A percentile compares a stretch with the other conserved stretches of the same genome.
Conservation (phyloP, 2,888 invertebrate genomes). For the Tipula vernalis region DNA sequence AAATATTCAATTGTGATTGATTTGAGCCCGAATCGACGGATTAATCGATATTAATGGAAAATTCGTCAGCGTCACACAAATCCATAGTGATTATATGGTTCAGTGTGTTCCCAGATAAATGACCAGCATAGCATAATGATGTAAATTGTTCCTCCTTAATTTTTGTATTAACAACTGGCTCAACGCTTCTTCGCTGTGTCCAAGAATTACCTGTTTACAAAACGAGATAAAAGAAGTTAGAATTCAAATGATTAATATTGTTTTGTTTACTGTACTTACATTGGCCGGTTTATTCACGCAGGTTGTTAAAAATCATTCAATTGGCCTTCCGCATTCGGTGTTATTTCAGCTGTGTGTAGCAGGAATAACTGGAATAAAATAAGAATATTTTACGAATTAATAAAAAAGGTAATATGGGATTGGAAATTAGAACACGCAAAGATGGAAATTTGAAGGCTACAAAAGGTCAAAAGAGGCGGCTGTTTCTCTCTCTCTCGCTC, state of each 20-base stretch:
- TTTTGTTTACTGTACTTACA: conserved; percentile 34
- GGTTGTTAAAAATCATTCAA: conserved; percentile 35
- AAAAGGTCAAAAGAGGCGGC: no score
- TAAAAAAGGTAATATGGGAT: no score
- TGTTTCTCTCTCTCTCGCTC: no score
- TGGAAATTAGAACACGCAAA: no score
- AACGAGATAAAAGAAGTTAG: neutral
- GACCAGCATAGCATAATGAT: conserved; percentile 77
- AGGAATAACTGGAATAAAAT: conserved; percentile 55
- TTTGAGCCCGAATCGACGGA: conserved; percentile 38
- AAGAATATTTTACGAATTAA: no score
- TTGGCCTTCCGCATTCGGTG: conserved; percentile 44
- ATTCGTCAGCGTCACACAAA: conserved; percentile 73
- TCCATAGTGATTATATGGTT: conserved; percentile 73
- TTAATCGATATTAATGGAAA: conserved; percentile 80
- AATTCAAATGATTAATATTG: no score
- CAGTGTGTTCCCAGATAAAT: conserved; percentile 82
- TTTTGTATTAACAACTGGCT: conserved; percentile 50
- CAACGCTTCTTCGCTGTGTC: conserved; percentile 78
- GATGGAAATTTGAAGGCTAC: no score
- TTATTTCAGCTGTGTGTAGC: conserved; percentile 71
- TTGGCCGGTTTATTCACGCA: conserved; percentile 53
- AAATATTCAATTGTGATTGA: conserved; percentile 49
- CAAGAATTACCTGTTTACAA: conserved; percentile 53
- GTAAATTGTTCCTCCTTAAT: conserved; percentile 66